Evolutionary conservation across 2,113 vertebrate species (phyloP).

Genomic region (Ophthalmotilapia sp.): DNA sequence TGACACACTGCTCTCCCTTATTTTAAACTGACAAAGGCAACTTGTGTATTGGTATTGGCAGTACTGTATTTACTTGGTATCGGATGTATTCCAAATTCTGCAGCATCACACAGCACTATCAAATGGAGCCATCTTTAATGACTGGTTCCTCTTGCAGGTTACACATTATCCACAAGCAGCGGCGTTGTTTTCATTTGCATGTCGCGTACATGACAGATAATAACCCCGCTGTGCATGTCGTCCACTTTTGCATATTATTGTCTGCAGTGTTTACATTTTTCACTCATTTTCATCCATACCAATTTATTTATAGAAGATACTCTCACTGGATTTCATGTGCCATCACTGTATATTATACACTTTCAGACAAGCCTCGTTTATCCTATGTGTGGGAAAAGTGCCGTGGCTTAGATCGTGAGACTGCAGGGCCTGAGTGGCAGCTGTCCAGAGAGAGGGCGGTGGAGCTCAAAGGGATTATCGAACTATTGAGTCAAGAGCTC

Average conservation of each 20-base stretch:
- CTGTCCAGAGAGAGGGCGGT: slow-evolving; percentile 14
- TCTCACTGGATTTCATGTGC: not conserved
- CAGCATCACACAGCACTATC: not conserved
- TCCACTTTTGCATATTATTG: not conserved
- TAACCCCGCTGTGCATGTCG: not conserved
- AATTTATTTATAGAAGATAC: not conserved
- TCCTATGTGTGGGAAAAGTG: slow-evolving; percentile 29
- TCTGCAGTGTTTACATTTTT: not conserved
- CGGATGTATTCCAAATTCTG: not conserved
- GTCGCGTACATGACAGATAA: not conserved
- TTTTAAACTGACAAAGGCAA: not conserved
- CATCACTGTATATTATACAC: not conserved
- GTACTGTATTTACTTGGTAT: not conserved
- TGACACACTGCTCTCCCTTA: not conserved
- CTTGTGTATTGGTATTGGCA: not conserved
- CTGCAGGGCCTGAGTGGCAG: slow-evolving; percentile 21
- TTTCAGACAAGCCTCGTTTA: not conserved
- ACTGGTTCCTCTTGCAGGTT: not conserved
- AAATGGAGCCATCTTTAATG: not conserved
- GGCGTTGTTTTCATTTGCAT: slow-evolving; percentile 18
- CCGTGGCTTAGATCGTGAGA: not conserved
- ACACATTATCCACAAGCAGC: not conserved
- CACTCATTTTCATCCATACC: not conserved
- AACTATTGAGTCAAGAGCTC: slow-evolving; percentile 28
- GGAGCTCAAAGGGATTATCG: slow-evolving; percentile 32